Conservation (phyloP, 2,888 invertebrate species). For the Amphipoea oculea region DNA sequence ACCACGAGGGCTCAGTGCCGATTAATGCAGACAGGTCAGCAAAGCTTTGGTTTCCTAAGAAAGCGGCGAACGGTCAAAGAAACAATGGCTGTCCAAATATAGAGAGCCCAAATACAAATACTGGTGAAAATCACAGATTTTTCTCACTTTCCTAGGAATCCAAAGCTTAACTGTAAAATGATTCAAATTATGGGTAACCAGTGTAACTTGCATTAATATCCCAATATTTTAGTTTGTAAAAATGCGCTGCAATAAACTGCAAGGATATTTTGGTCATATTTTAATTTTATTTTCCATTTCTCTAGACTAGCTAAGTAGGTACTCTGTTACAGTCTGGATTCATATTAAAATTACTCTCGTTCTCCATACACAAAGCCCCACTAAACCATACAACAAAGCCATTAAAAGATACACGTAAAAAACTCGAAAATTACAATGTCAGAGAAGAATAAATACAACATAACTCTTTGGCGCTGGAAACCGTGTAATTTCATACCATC, state of each 20-base stretch:
- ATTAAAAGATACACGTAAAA: slow-evolving; percentile 40
- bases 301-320: neutral
- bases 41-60: too few species aligned
- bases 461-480: slow-evolving; percentile 39
- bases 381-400: slow-evolving; percentile 15
- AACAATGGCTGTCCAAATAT: too few species aligned
- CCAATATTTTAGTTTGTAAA: neutral
- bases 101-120: too few species aligned
- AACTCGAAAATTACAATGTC: slow-evolving; percentile 58
- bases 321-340: neutral
- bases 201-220: neutral
- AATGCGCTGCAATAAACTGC: neutral
- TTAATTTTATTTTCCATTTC: neutral
- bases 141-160: too few species aligned
- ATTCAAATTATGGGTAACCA: neutral
- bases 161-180: neutral
- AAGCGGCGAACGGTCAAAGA: too few species aligned
- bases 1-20: too few species aligned
- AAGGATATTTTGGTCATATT: neutral
- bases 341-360: slow-evolving; percentile 1
- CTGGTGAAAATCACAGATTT: too few species aligned
- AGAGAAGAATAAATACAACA: slow-evolving; percentile 46
- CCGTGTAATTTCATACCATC: slow-evolving; percentile 52
- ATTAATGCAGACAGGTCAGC: neutral
- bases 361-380: neutral